Evolutionary conservation across 2,113 vertebrate genomes (phyloP).

Genomic region (Sapajus apella): DNA sequence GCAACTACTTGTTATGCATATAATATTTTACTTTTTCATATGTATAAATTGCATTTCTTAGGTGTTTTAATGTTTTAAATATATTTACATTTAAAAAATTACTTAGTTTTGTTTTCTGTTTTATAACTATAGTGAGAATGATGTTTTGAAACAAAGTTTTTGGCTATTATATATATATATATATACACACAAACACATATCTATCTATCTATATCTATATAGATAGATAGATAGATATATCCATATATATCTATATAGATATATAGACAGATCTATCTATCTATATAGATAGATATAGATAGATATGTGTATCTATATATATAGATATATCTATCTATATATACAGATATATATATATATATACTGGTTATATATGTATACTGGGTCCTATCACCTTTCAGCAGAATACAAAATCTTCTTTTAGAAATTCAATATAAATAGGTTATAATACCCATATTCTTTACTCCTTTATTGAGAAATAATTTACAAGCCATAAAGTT

Average conservation of each 20-base stretch:
- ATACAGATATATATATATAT: not conserved
- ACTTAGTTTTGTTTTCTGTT: constrained; percentile 70
- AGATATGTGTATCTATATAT: too few relatives aligned
- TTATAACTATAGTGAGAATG: constrained; percentile 54
- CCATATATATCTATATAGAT: too few relatives aligned
- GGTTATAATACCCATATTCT: not conserved
- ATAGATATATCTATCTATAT: too few relatives aligned
- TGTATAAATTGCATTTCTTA: constrained; percentile 83
- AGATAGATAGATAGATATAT: too few relatives aligned
- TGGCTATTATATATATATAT: not conserved
- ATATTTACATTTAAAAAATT: constrained; percentile 80
- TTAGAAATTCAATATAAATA: constrained; percentile 37
- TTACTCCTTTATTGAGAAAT: not conserved
- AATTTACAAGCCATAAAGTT: not conserved
- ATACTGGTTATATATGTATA: not conserved
- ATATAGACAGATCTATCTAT: too few relatives aligned
- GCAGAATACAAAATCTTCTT: constrained; percentile 10
- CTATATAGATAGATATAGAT: too few relatives aligned
- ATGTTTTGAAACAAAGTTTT: constrained; percentile 72
- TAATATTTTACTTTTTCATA: constrained; percentile 77
- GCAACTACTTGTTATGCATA: constrained; percentile 76
- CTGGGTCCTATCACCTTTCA: not conserved
- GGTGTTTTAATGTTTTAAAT: constrained; percentile 83
- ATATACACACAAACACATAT: too few relatives aligned
- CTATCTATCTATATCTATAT: too few relatives aligned